Evolutionary conservation across 37 sponge, comb jelly and placozoan genomes (phyloP), one percentile per base, ranked within the genome.

Genomic region (Hormiphora californensis): DNA sequence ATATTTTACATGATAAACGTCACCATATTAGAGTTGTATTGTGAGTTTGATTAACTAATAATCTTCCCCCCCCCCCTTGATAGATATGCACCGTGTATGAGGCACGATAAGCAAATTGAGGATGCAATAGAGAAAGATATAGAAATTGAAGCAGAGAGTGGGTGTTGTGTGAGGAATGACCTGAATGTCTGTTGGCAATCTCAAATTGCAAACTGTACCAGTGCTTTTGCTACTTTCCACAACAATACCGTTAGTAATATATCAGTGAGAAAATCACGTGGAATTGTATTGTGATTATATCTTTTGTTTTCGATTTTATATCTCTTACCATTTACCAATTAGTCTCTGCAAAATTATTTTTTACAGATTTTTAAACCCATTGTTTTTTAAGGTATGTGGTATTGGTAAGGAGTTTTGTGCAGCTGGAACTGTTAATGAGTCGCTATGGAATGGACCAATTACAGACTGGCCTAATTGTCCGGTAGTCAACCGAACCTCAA

Each of bases 161-260:
- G 67, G 9, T 65, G 67, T 19, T 65, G 67, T 19, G 37, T 65
- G 9, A 65, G 67, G 35, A 27, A 33, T 36, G 67, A 65, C 35
- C 67, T 65, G 33, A 65, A 65, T 65, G 67, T 65, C 8, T 65
- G 67, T 17, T 65, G 67, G 67, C 67, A 65, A 32, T 19, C 37
- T 28, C 37, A 36, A 0, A 7, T 17, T 27, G 37, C 12, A 27
- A 27, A 65, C 9, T 65, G 67, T 39, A 65, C 67, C 38, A 33
- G 37, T 33, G 67, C 67, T 7, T 65, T 65, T 65, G 21, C 7
- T 65, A 32, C 11, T 28, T 65, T 65, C 37, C 15, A 65, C 15
- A 38, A 65, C 11, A 17, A 19, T 19, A 33, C 12, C 38, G 67
- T 65, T n/a, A n/a, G n/a, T n/a, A n/a, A n/a, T n/a, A n/a, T n/a